Evolutionary conservation across 1,140 invertebrate species (phyloP), one percentile per base, ranked within the genome.

Genomic region (Drosophila lacertosa): DNA sequence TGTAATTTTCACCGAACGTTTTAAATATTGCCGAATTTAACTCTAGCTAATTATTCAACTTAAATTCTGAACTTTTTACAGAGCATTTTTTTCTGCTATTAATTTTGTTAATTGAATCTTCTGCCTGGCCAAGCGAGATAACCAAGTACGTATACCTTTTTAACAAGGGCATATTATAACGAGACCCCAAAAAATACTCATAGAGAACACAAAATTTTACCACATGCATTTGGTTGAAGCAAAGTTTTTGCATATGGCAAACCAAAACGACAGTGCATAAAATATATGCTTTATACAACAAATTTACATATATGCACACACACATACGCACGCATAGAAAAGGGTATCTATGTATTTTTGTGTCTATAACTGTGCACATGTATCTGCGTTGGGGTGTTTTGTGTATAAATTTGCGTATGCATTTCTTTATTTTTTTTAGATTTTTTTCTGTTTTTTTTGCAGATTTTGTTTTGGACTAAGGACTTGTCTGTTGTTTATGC

Each of bases 371-470:
- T 42, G 32, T 62, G 29, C 50, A 45, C 22, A 16, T 37, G 20
- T 13, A 26, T 48, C 2, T 54, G 22, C 45, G 29, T 47, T 57
- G 40, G 51, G 22, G 26, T 57, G 63, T 82, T 44, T 64, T 67
- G 54, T 67, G 81, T 88, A 86, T 86, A 86, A 88, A 86, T 86
- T 86, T 86, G 81, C 82, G 81, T 86, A 77, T 88, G 81, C 77
- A 86, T 73, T 79, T 82, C 6, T 73, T 77, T 74, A 42, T 66
- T 62, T 83, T 67, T 42, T 57, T 16, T 18, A 20, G 39, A 20
- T 63, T 51, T 40, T 20, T 40, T 16, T 32, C 5, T 24, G 13
- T 26, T 65, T 73, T 66, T 65, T 74, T 55, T 35, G 48, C 48
- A 74, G 45, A 35, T 33, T 51, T 39, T 45, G 33, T 48, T 55